Evolutionary conservation across 2,113 vertebrate genomes (phyloP), one percentile per base, ranked within the genome.

Genomic region (Nesoenas mayeri): DNA sequence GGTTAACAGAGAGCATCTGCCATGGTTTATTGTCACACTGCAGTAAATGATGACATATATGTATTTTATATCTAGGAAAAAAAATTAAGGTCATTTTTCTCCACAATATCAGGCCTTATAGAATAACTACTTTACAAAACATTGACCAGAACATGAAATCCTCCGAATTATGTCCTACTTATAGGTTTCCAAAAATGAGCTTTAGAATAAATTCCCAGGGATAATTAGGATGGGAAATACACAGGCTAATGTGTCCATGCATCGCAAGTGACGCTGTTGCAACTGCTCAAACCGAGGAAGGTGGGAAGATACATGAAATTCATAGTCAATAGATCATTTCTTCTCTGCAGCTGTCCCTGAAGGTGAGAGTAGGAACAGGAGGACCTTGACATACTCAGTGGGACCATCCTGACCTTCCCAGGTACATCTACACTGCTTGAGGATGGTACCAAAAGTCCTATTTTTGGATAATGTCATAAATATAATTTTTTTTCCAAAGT

Each of bases 151-250:
- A 96, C 88, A 96, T 56, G 81, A 98, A 97, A 98, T 97, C 97
- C 97, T 93, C 88, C 0, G 38, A 98, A 96, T 98, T 97, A 97
- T 86, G 95, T 64, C 88, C 94, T 98, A 96, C 97, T 98, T 98
- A 98, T 79, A 96, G 94, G 89, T 97, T 98, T 98, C 97, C 96
- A 97, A 98, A 98, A 97, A 96, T 25, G 1, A 90, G 97, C 97
- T 98, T 98, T 98, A 97, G 93, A 96, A 92, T 97, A 97, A 98
- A 98, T 98, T 98, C 97, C 96, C 0, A 2, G 88, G 97, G 97
- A 98, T 98, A 97, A 97, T 92, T 91, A 96, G 93, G 82, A 87
- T 79, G 86, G 97, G 96, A 40, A 75, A 84, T 40, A 36, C 60
- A 38, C 81, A 2, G 60, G 88, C 95, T 97, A 96, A 97, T 96